Evolutionary conservation across 2,113 vertebrate species (phyloP).

Genomic region (Danionella cerebrum): DNA sequence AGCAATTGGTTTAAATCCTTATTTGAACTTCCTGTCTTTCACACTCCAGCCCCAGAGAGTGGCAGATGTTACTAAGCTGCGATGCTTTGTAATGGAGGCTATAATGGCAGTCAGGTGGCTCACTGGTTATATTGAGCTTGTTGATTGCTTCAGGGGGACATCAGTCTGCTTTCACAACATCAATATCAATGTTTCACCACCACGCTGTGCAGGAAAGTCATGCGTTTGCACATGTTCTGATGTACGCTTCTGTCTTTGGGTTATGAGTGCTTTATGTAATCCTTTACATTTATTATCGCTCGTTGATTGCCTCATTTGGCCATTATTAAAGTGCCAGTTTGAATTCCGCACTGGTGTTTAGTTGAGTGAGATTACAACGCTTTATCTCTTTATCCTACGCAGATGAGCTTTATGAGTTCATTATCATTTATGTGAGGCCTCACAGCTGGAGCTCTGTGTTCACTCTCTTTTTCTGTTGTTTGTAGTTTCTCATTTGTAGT

Average conservation of each 20-base stretch:
- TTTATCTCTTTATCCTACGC: constrained; percentile 17
- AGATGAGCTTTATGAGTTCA: constrained; percentile 25
- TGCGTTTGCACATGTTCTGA: background rate
- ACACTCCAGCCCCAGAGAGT: constrained; percentile 16
- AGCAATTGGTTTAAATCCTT: no score
- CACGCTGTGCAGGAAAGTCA: constrained; percentile 42
- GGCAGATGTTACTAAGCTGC: constrained; percentile 45
- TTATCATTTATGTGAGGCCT: constrained; percentile 20
- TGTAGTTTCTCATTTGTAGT: constrained; percentile 8
- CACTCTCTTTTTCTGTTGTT: background rate
- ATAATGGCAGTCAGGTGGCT: constrained; percentile 45
- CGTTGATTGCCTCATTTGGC: background rate
- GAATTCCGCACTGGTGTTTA: constrained; percentile 1
- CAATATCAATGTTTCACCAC: constrained; percentile 28
- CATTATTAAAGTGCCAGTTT: constrained; percentile 20
- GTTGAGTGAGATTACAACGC: constrained; percentile 17
- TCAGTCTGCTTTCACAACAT: constrained; percentile 45
- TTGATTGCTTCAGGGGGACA: constrained; percentile 44
- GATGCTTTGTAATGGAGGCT: constrained; percentile 49
- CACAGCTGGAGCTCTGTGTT: constrained; percentile 6
- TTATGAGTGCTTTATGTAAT: background rate
- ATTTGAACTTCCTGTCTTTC: no score
- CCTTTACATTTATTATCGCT: background rate
- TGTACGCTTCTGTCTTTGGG: background rate
- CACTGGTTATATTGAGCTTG: constrained; percentile 50